phyloP scores from a whole-genome alignment of 2,797 vertebrate genomes.

The Pipistrellus pygmaeus region DNA sequence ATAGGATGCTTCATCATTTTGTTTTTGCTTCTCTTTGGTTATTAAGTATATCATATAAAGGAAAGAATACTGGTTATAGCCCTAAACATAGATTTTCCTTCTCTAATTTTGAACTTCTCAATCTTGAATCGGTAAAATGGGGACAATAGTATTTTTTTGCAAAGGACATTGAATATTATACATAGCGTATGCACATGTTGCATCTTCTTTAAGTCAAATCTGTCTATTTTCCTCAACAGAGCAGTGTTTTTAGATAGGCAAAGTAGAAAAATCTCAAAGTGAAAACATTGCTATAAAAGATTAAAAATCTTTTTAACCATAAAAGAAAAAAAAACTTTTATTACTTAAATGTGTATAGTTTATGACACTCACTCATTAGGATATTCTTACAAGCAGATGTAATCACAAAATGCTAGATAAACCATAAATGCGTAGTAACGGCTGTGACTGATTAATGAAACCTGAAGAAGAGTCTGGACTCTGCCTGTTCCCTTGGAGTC shows the following conservation, averaged over 20 bases:
- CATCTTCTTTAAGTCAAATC: background rate
- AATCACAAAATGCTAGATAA: constrained; percentile 58
- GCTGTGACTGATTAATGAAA: constrained; percentile 1
- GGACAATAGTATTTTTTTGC: background rate
- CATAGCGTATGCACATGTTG: background rate
- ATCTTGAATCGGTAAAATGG: background rate
- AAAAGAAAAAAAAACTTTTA: constrained; percentile 52
- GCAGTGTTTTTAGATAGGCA: background rate
- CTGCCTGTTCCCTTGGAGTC: constrained; percentile 17
- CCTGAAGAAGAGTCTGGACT: constrained; percentile 2
- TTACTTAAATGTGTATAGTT: constrained; percentile 36
- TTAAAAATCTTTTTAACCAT: background rate
- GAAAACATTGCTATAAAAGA: background rate
- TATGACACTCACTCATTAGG: constrained; percentile 53
- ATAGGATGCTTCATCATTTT: background rate
- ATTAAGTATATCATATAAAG: constrained; percentile 1
- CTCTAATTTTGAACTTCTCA: background rate
- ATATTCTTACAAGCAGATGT: constrained; percentile 57
- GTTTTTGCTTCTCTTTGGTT: background rate
- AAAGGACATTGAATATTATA: constrained; percentile 7
- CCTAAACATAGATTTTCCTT: background rate
- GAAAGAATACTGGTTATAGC: background rate
- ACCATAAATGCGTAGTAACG: constrained; percentile 60
- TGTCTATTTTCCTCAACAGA: background rate
- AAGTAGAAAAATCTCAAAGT: constrained; percentile 34